Base-by-base conservation (phyloP, 2,797 vertebrate genomes). In the Pangasius macronema region DNA sequence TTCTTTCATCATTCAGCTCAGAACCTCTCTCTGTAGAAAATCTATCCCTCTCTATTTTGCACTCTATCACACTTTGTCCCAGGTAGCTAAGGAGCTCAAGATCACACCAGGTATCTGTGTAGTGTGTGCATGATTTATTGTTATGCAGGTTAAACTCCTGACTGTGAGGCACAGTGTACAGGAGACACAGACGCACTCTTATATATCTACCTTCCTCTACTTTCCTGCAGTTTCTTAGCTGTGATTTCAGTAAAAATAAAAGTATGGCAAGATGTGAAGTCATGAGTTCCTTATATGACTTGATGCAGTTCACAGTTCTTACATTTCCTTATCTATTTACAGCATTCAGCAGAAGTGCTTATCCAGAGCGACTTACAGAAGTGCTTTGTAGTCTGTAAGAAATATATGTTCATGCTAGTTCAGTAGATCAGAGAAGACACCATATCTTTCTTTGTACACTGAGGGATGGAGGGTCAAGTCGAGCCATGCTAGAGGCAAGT, bases 51-150 rank as follows among this genome's bases (percentile, higher is more conserved):
- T 65, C 59, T 49, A 20, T 16, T 67, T 63, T n/a, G 42, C 14
- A 46, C 57, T 82, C 11, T 18, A 63, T 82, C 39, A 63, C 80
- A 46, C 14, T 82, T 82, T 63, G 80, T 63, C 63, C 36, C 80
- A 82, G 39, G 57, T 33, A 67, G 46, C 63, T 22, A 10, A 33
- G 63, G 9, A 83, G 61, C 61, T 30, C 59, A 67, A 67, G n/a
- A 51, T 33, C 61, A 67, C n/a, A 24, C 59, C 61, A 83, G 63
- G 82, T 67, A 33, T 83, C 61, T 67, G 42, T 22, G 14, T 22
- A 82, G 39, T 49, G 10, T 46, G 79, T 63, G 59, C 8, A 46
- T 14, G 13, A n/a, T 30, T 63, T 65, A 67, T 1, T 2, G 4
- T 51, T 33, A 83, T 68, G 68, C 42, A 22, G n/a, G 61, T 49